These are phyloP conservation scores for Allophyes oxyacanthae DNA, from an alignment of 2,888 invertebrate species.

Conservation along the genomic window DNA sequence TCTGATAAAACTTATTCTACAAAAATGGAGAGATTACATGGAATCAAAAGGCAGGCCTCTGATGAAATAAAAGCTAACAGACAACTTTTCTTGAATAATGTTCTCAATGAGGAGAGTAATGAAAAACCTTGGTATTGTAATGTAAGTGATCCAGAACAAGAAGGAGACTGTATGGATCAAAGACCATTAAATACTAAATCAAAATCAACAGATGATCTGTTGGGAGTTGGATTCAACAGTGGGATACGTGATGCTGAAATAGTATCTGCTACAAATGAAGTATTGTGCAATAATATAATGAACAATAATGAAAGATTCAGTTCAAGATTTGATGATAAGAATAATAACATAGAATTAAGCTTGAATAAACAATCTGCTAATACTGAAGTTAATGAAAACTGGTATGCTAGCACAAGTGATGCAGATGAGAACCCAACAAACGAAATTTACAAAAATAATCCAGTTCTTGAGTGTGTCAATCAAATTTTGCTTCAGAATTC, in stretches of 20 bases:
- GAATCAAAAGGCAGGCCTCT: slow-evolving; percentile 85
- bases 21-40: slow-evolving; percentile 89
- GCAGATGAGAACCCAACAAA: slow-evolving; percentile 92
- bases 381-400: slow-evolving; percentile 91
- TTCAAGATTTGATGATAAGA: slow-evolving; percentile 73
- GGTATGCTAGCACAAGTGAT: slow-evolving; percentile 95
- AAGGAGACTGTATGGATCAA: slow-evolving; percentile 78
- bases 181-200: slow-evolving; percentile 76
- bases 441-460: slow-evolving; percentile 94
- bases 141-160: slow-evolving; percentile 86
- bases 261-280: slow-evolving; percentile 83
- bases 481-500: slow-evolving; percentile 94
- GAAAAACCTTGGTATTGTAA: slow-evolving; percentile 88
- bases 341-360: slow-evolving; percentile 75
- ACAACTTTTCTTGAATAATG: slow-evolving; percentile 82
- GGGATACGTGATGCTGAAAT: slow-evolving; percentile 75
- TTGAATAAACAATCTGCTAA: slow-evolving; percentile 69
- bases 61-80: slow-evolving; percentile 86
- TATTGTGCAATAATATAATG: slow-evolving; percentile 79
- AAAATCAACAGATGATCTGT: slow-evolving; percentile 79
- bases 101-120: slow-evolving; percentile 78
- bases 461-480: slow-evolving; percentile 95
- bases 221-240: slow-evolving; percentile 70
- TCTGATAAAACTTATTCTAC: slow-evolving; percentile 86
- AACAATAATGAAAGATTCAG: slow-evolving; percentile 73